phyloP scores from a whole-genome alignment of 2,888 invertebrate genomes.

The Cephus sareptanus region DNA sequence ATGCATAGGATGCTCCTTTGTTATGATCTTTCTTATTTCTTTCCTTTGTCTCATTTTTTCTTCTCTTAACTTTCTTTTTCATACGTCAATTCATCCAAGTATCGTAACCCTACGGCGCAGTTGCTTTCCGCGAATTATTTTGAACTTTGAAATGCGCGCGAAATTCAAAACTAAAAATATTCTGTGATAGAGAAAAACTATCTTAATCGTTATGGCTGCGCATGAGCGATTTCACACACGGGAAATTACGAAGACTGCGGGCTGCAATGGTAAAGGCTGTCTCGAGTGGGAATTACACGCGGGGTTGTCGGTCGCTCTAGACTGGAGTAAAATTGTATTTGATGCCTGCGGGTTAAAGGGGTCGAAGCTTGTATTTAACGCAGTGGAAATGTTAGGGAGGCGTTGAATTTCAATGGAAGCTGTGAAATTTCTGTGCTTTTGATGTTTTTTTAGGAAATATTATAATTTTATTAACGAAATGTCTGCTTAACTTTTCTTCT shows the following conservation, averaged over 20 bases:
- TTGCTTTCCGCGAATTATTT: too few relatives aligned
- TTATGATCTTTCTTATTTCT: neutral
- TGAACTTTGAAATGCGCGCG: neutral
- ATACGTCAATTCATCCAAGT: too few relatives aligned
- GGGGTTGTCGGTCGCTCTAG: neutral
- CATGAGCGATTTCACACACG: neutral
- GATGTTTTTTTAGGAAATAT: neutral
- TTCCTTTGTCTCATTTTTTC: neutral
- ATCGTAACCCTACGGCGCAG: too few relatives aligned
- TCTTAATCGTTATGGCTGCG: neutral
- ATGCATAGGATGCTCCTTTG: neutral
- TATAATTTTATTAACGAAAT: neutral
- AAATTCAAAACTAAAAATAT: neutral
- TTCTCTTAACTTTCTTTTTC: neutral
- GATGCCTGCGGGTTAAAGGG: neutral
- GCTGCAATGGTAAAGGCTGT: slow-evolving; percentile 16
- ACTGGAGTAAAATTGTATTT: neutral
- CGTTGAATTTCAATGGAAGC: neutral
- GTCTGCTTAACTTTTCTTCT: neutral
- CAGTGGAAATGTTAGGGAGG: neutral
- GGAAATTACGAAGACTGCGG: slow-evolving; percentile 1
- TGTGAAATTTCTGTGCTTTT: neutral
- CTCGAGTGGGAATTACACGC: slow-evolving; percentile 36
- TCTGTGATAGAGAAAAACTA: neutral
- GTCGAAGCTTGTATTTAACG: neutral